Evolutionary conservation across 2,113 vertebrate species (phyloP).

Genomic region (Melanotaenia duboulayi): DNA sequence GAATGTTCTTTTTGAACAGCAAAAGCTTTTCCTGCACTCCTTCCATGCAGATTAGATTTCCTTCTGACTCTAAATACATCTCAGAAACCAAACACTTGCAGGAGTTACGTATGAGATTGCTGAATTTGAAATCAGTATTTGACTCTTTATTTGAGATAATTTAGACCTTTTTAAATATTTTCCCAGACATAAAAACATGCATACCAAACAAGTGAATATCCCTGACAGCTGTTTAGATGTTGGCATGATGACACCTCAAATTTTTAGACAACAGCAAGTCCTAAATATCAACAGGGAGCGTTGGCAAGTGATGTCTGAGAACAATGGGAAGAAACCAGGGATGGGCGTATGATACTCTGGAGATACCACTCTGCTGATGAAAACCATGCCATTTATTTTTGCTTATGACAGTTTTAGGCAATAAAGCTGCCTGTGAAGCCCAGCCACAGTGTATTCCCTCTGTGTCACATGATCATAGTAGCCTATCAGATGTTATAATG

Average conservation of each 20-base stretch:
- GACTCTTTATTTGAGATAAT: not conserved
- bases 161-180: not conserved
- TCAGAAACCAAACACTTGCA: not conserved
- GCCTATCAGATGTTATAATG: no score
- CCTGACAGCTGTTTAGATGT: conserved; percentile 4
- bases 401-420: no score
- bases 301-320: no score
- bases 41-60: not conserved
- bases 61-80: not conserved
- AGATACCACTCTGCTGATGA: no score
- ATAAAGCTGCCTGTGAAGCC: no score
- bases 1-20: not conserved
- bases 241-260: not conserved
- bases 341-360: no score
- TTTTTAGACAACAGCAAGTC: not conserved
- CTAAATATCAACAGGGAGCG: not conserved
- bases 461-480: no score
- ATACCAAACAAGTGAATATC: not conserved
- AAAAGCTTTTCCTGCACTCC: not conserved
- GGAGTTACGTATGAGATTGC: not conserved
- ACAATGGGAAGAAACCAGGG: no score
- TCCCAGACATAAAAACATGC: not conserved
- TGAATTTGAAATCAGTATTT: not conserved
- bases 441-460: no score
- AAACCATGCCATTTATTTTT: no score